A percentile compares a stretch with the other conserved stretches of the same genome.
Evolutionary conservation across 1,140 invertebrate genomes (phyloP).

Genomic region (Daktulosphaira vitifoliae): DNA sequence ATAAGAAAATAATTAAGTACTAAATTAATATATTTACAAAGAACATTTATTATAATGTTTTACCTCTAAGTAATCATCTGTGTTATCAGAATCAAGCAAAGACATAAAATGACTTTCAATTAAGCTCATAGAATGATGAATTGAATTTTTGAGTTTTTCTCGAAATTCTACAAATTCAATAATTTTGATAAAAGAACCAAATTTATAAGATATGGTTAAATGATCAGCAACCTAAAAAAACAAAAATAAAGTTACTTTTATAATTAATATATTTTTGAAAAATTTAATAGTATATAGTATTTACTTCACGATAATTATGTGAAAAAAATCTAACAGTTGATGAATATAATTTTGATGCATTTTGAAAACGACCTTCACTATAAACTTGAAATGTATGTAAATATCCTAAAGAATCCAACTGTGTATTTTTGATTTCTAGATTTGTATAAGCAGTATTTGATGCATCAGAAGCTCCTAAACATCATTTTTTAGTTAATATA

Average conservation of each 20-base stretch:
- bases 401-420: constrained; percentile 84
- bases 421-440: constrained; percentile 91
- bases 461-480: constrained; percentile 48
- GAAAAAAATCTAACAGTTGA: constrained; percentile 7
- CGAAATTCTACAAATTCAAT: constrained; percentile 81
- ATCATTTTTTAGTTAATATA: neutral
- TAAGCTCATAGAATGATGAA: constrained; percentile 53
- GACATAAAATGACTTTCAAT: constrained; percentile 13
- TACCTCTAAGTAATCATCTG: constrained; percentile 25
- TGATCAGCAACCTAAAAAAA: constrained; percentile 73
- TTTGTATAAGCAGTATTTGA: constrained; percentile 57
- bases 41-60: neutral
- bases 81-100: constrained; percentile 13
- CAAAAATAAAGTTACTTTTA: neutral
- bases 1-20: neutral
- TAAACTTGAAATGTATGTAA: constrained; percentile 63
- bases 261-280: no score
- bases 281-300: no score
- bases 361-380: constrained; percentile 20
- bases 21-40: neutral
- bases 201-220: constrained; percentile 85
- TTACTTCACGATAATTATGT: constrained; percentile 24
- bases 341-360: constrained; percentile 37
- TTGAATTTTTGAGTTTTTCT: constrained; percentile 68
- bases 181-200: constrained; percentile 85